Percentiles rank a stretch among this genome's conserved stretches.
Evolutionary conservation across 2,113 vertebrate species (phyloP).

Genomic region (Tichodroma muraria): DNA sequence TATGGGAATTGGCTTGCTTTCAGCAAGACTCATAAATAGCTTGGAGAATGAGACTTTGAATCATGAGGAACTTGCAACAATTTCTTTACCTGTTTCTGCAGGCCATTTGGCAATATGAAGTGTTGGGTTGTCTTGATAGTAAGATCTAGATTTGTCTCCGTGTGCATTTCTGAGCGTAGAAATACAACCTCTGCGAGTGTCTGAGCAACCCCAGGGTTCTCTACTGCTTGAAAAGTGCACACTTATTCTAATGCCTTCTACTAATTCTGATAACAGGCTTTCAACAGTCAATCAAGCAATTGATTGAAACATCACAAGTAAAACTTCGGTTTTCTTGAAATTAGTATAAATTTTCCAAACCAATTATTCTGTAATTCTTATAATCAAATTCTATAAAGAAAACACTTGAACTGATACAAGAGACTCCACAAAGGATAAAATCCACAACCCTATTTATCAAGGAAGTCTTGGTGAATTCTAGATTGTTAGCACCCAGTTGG

Average conservation of each 20-base stretch:
- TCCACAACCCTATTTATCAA: background rate
- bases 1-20: background rate
- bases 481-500: background rate
- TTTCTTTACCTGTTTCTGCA: background rate
- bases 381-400: background rate
- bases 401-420: background rate
- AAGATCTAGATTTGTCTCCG: background rate
- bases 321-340: background rate
- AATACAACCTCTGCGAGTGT: background rate
- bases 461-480: background rate
- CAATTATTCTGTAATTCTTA: background rate
- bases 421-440: background rate
- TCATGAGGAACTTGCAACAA: background rate
- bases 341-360: background rate
- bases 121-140: background rate
- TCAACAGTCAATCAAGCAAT: background rate
- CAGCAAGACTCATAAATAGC: background rate
- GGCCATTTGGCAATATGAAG: background rate
- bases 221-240: background rate
- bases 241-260: background rate
- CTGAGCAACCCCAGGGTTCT: background rate
- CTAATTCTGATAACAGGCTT: background rate
- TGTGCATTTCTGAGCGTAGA: background rate
- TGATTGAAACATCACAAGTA: background rate
- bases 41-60: background rate